phyloP scores from a whole-genome alignment of 2,113 vertebrate species.

The Xerus inauris region DNA sequence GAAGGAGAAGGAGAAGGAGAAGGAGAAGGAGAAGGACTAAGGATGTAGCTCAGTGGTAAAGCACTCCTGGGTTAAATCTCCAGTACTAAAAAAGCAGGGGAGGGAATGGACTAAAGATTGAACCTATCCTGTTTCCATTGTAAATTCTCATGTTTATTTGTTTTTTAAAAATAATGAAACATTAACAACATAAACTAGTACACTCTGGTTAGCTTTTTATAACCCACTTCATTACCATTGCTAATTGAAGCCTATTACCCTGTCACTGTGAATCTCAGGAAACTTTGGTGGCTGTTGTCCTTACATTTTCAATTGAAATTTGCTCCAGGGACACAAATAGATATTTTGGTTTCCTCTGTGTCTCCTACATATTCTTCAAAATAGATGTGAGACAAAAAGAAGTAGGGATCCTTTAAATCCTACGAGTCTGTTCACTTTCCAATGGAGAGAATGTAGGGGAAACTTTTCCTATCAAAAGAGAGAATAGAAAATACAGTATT shows the following conservation, averaged over 20 bases:
- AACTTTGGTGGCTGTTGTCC: background rate
- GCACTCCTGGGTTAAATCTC: too few relatives aligned
- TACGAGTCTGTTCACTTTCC: background rate
- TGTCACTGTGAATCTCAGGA: background rate
- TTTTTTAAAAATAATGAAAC: background rate
- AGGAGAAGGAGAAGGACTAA: too few relatives aligned
- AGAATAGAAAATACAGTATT: background rate
- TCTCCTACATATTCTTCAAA: slow-evolving; percentile 52
- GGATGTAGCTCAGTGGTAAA: too few relatives aligned
- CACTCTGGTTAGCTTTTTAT: background rate
- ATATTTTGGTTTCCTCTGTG: background rate
- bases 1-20: too few relatives aligned
- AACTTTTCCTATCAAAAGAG: background rate
- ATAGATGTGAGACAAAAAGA: background rate
- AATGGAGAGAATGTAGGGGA: background rate
- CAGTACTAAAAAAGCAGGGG: too few relatives aligned
- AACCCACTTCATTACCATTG: background rate
- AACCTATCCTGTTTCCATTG: background rate
- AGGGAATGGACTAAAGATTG: background rate
- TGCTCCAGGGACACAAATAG: slow-evolving; percentile 69
- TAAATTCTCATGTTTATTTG: background rate
- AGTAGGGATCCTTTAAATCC: background rate
- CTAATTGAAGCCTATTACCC: background rate
- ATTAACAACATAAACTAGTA: background rate
- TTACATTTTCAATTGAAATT: slow-evolving; percentile 14